Base-by-base conservation (phyloP, 1,140 invertebrate genomes). In the Asobara japonica region DNA sequence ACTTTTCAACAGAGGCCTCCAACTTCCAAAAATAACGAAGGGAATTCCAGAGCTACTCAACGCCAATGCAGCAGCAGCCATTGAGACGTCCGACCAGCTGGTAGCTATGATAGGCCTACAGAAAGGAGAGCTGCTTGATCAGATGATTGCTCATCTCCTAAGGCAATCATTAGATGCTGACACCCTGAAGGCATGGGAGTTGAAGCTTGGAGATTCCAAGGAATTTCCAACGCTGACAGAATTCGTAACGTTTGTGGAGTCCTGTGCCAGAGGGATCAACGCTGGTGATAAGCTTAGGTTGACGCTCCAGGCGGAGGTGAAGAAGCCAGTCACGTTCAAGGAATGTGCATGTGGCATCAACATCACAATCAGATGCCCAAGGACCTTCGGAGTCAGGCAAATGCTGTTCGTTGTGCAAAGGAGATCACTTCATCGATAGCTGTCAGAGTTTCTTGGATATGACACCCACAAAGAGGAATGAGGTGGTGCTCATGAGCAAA, bases 361-460 rank as follows among this genome's bases (percentile, higher is more conserved):
- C n/a, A n/a, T n/a, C n/a, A n/a, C n/a, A n/a, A n/a, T n/a, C n/a
- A n/a, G n/a, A n/a, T n/a, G n/a, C n/a, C n/a, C n/a, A n/a, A n/a
- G n/a, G n/a, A n/a, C n/a, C n/a, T n/a, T n/a, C n/a, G n/a, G n/a
- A n/a, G n/a, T n/a, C n/a, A n/a, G n/a, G n/a, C n/a, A n/a, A 33
- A 33, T 27, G 45, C 38, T 70, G 13, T n/a, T 27, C 70, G 18
- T 45, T 65, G 65, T 10, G 13, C 20, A 64, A 38, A 31, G 10
- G 71, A 25, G 11, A 73, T 69, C 30, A 7, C 65, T 25, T 51
- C 67, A 20, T 69, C 20, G 41, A 5, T 8, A 10, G n/a, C 36
- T 69, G 74, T 33, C 8, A 36, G 30, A 62, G 5, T 11, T 36
- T 36, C 31, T 6, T 11, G 5, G 11, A 36, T 5, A 6, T 45